These are phyloP conservation scores for Timandra comae DNA, from an alignment of 2,888 invertebrate species.

Conservation along the genomic window DNA sequence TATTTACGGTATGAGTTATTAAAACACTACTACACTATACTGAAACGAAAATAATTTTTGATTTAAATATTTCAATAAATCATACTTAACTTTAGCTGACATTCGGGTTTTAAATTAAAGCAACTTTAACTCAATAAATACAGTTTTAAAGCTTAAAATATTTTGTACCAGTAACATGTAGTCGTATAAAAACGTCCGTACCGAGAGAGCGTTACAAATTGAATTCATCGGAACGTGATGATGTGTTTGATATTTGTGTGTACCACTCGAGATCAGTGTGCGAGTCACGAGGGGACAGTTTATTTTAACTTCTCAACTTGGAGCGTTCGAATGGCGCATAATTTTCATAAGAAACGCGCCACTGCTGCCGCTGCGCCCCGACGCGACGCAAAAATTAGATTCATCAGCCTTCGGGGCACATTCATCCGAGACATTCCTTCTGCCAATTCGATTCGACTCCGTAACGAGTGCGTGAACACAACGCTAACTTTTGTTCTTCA, in stretches of 20 bases:
- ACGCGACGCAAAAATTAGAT: slow-evolving; percentile 70
- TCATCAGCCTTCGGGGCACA: slow-evolving; percentile 60
- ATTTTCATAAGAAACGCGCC: slow-evolving; percentile 70
- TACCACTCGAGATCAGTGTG: slow-evolving; percentile 41
- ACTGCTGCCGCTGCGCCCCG: slow-evolving; percentile 50
- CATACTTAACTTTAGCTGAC: too few relatives aligned
- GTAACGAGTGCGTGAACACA: slow-evolving; percentile 59
- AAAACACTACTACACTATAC: too few relatives aligned
- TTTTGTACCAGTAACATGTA: too few relatives aligned
- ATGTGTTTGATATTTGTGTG: slow-evolving; percentile 10
- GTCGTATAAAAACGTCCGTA: too few relatives aligned
- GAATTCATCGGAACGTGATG: slow-evolving; percentile 6
- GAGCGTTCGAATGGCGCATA: slow-evolving; percentile 68
- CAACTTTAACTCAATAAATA: too few relatives aligned
- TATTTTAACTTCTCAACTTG: slow-evolving; percentile 69
- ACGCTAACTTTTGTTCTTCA: slow-evolving; percentile 44
- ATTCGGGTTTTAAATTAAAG: too few relatives aligned
- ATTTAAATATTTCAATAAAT: too few relatives aligned
- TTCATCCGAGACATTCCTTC: slow-evolving; percentile 50
- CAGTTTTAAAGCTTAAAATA: too few relatives aligned
- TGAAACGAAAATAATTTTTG: too few relatives aligned
- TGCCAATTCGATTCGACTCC: slow-evolving; percentile 58
- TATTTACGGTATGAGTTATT: too few relatives aligned
- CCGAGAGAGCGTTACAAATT: slow-evolving; percentile 5
- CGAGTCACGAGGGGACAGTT: slow-evolving; percentile 71